phyloP scores from a whole-genome alignment of 2,888 invertebrate genomes.

The Palloptera scutellata region DNA sequence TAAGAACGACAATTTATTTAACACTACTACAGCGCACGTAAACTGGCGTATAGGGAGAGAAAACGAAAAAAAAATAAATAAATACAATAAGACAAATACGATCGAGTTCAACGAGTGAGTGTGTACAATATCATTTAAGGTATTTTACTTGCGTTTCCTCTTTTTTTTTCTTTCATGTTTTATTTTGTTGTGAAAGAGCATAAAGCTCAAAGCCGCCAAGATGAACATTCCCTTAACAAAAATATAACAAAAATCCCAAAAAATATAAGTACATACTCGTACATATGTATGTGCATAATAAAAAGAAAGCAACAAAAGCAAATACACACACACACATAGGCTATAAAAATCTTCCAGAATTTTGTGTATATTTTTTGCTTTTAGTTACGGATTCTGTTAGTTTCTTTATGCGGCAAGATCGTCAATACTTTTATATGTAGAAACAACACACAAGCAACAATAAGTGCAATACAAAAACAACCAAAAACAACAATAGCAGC shows the following conservation, averaged over 20 bases:
- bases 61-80: no score
- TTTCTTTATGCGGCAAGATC: not conserved
- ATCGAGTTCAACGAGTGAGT: no score
- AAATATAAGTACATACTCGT: no score
- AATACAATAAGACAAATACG: no score
- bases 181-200: no score
- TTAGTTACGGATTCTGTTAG: slow-evolving; percentile 3
- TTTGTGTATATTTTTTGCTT: not conserved
- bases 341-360: not conserved
- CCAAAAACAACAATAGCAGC: slow-evolving; percentile 16
- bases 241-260: not conserved
- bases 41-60: no score
- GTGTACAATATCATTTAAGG: no score
- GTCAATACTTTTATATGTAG: not conserved
- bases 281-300: slow-evolving; percentile 11
- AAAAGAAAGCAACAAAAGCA: slow-evolving; percentile 10
- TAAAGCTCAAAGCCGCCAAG: not conserved
- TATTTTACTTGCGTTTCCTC: no score
- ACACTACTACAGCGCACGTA: no score
- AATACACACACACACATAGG: slow-evolving; percentile 17
- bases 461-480: slow-evolving; percentile 15
- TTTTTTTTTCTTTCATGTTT: no score
- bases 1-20: no score
- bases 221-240: not conserved
- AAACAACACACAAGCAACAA: not conserved